Base-by-base conservation (phyloP, 2,797 vertebrate genomes). In the Galaxias olidus region DNA sequence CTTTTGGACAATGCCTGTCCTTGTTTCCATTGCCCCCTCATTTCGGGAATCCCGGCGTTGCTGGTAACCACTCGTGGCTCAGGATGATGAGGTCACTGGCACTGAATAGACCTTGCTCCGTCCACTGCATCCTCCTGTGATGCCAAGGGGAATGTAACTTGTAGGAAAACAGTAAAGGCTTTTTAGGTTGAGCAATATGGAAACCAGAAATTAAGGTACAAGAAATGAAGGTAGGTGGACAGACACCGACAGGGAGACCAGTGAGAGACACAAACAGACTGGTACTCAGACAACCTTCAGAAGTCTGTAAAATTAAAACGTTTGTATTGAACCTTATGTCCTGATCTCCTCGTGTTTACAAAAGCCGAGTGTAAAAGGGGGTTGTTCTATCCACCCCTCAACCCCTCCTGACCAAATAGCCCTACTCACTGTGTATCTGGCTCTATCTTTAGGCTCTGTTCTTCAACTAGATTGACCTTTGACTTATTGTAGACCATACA, bases 11-110 rank as follows among this genome's bases (percentile, higher is more conserved):
- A 91, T 89, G 84, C 84, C 86, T 71, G 74, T 84, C 85, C 88
- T 92, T 92, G 87, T 92, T 87, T 89, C 81, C 56, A 7, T 85
- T 77, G 66, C 86, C 86, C 73, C 75, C 80, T 71, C 68, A 44
- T 87, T 90, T 92, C 78, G 87, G 90, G 90, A 92, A 91, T 91
- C 85, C 89, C 84, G 12, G 79, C 82, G 75, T 83, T 89, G 82
- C 88, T 91, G 86, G 89, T 90, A 91, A 92, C 85, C 84, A 74
- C 84, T 81, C 70, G 86, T 79, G 67, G 80, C 81, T 83, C 69
- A 67, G 82, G 74, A 73, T 9, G 84, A 85, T 92, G 89, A 92
- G 76, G 85, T 92, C 90, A 93, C 73, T 51, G 69, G 83, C 82
- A 86, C 76, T 70, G 69, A 88, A 84, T 87, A 80, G 83, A 30